Conservation (phyloP, 2,797 vertebrate species). For the Clarias laeviceps region DNA sequence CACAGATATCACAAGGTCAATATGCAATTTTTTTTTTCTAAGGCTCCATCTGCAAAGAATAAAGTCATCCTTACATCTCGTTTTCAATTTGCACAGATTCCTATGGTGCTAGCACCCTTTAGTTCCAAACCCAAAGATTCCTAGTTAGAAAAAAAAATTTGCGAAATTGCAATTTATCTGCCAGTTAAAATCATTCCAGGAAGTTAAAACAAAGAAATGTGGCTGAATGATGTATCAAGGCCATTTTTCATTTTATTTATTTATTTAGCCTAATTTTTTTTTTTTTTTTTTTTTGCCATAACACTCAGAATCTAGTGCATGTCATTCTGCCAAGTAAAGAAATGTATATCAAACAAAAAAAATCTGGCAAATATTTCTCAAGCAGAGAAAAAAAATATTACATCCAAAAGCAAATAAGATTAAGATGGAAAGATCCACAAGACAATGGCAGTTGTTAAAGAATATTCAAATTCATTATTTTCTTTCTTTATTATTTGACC, state of each 20-base stretch:
- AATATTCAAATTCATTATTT: neutral
- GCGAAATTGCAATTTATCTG: neutral
- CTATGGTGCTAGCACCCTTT: neutral
- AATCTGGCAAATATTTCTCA: neutral
- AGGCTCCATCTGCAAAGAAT: neutral
- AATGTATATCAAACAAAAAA: neutral
- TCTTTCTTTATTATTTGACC: neutral
- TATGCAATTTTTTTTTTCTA: neutral
- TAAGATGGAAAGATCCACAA: neutral
- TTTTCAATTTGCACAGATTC: neutral
- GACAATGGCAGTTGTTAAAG: neutral
- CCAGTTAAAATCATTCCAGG: neutral
- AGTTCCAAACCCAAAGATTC: neutral
- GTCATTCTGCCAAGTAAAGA: neutral
- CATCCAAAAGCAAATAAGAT: neutral
- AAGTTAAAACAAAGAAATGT: neutral
- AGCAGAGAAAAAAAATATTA: neutral
- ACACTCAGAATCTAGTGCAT: neutral
- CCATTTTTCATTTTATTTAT: neutral
- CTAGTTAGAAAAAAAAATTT: neutral
- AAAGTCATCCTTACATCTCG: neutral
- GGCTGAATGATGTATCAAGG: conserved; percentile 4
- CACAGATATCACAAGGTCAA: no score
- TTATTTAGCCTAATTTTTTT: no score
- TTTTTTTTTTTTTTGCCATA: neutral